Percentiles rank a stretch among this genome's conserved stretches.
Conservation (phyloP, 2,888 invertebrate species). For the Phorcus lineatus region DNA sequence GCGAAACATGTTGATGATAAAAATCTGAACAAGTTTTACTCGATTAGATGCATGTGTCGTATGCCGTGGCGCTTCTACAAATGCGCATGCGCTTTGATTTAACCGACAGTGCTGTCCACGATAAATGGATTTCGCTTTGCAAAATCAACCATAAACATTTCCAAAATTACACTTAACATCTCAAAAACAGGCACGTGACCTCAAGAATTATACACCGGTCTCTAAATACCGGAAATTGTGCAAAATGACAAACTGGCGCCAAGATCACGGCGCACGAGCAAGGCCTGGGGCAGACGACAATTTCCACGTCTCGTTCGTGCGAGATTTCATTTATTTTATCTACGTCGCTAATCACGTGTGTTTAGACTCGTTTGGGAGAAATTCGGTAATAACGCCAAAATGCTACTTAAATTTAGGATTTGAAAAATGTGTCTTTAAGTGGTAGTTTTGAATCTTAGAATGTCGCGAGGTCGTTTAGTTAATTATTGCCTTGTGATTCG, state of each 20-base stretch:
- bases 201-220: not conserved
- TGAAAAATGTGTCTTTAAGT: too few relatives aligned
- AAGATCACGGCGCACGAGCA: slow-evolving; percentile 26
- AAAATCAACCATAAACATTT: slow-evolving; percentile 5
- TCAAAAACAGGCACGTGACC: slow-evolving; percentile 15
- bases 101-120: too few relatives aligned
- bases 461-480: too few relatives aligned
- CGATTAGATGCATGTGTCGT: too few relatives aligned
- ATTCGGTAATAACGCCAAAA: too few relatives aligned
- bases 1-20: too few relatives aligned
- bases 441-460: too few relatives aligned
- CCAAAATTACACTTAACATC: slow-evolving; percentile 16
- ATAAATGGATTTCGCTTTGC: slow-evolving; percentile 10
- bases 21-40: too few relatives aligned
- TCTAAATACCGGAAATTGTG: slow-evolving; percentile 31
- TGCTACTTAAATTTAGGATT: too few relatives aligned
- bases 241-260: slow-evolving; percentile 29
- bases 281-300: slow-evolving; percentile 17
- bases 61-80: too few relatives aligned
- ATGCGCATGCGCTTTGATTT: too few relatives aligned
- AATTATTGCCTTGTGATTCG: too few relatives aligned
- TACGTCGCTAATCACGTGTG: not conserved
- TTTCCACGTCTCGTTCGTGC: slow-evolving; percentile 20
- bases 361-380: not conserved
- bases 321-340: slow-evolving; percentile 24